Evolutionary conservation across 2,113 vertebrate genomes (phyloP).

Genomic region (Urocitellus parryii): DNA sequence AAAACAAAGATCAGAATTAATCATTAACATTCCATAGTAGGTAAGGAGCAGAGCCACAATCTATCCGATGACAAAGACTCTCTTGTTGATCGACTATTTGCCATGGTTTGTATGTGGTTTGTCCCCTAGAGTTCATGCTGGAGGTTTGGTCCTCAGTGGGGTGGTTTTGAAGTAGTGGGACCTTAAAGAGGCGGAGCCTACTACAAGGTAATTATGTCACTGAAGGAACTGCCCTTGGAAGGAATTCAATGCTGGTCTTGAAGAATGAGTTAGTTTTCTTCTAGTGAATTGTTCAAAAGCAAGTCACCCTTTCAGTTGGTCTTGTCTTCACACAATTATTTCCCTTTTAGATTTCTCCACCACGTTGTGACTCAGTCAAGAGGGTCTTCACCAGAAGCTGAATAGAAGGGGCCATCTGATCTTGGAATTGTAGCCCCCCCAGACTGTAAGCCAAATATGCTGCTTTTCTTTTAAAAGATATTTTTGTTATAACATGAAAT

Average conservation of each 20-base stretch:
- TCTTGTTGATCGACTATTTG: not conserved
- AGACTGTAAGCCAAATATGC: not conserved
- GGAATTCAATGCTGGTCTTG: not conserved
- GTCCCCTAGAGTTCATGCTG: not conserved
- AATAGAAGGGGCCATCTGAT: no score
- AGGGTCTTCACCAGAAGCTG: not conserved
- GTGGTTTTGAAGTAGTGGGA: not conserved
- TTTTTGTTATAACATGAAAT: not conserved
- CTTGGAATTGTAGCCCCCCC: not conserved
- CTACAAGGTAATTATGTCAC: not conserved
- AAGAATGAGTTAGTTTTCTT: not conserved
- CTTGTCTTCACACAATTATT: not conserved
- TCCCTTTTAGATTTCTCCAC: not conserved
- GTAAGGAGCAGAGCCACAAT: not conserved
- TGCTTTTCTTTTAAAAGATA: not conserved
- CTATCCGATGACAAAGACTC: not conserved
- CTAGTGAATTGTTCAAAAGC: not conserved
- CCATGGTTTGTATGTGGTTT: not conserved
- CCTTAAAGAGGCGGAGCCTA: not conserved
- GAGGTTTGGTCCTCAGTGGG: not conserved
- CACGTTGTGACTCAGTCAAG: not conserved
- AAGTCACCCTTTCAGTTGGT: not conserved
- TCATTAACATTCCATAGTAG: not conserved
- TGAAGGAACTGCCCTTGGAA: not conserved
- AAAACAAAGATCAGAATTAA: not conserved